Evolutionary conservation across 1,140 invertebrate genomes (phyloP), one percentile per base, ranked within the genome.

Genomic region (Drosophila pandora): DNA sequence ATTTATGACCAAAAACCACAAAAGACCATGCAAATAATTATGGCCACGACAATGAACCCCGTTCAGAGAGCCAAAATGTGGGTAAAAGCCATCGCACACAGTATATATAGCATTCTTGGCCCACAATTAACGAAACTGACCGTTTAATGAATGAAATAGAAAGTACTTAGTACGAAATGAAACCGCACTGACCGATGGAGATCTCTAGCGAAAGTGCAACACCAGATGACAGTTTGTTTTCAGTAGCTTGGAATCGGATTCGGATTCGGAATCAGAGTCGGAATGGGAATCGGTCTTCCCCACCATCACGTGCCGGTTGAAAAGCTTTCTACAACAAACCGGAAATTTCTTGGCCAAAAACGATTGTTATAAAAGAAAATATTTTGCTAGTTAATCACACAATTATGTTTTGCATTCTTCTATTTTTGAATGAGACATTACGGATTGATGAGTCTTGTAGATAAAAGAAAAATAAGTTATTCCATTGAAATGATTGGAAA

Each of bases 111-210:
- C 71, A 75, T 75, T 75, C 71, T 65, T 75, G 68, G 57, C 54
- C 57, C 62, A 63, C 48, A 75, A 75, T 65, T 69, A 67, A 67
- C 62, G 62, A 67, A 75, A 74, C 57, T 50, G 67, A 74, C 57
- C 62, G 67, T 71, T 71, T 71, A 71, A 60, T 87, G 82, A 85
- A 85, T 85, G 81, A 85, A 85, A 85, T 85, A 85, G 81, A 85
- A 85, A 85, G 81, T 82, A 87, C 62, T 55, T 67, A 63, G 64
- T 65, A 64, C 54, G 54, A 81, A 80, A 72, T 71, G 71, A 81
- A 76, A 81, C 71, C 59, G n/a, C 32, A 9, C 22, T 23, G 23
- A 56, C 41, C 41, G 61, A 75, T 58, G 58, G 49, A 80, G 73
- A 87, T 85, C 80, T 75, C 65, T 54, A 87, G 82, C 82, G 81